Conservation (phyloP, 2,888 invertebrate genomes). For the Choristoneura rosaceana region DNA sequence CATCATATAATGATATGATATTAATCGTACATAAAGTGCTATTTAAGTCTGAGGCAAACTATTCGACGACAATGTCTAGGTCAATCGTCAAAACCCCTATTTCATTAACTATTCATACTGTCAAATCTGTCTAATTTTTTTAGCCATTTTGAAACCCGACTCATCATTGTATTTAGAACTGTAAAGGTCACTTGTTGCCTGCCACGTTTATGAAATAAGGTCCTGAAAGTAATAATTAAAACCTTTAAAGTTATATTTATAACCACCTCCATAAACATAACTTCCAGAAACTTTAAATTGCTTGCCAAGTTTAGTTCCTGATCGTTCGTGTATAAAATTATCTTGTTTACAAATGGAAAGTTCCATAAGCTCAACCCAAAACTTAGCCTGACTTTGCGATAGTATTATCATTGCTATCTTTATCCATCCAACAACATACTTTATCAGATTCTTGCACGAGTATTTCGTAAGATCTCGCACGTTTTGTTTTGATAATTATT, state of each 20-base stretch:
- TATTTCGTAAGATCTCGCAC: neutral
- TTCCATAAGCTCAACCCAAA: slow-evolving; percentile 11
- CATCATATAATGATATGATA: no score
- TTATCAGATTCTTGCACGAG: neutral
- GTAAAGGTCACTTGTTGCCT: no score
- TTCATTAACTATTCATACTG: no score
- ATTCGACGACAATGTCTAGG: no score
- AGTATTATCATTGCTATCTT: neutral
- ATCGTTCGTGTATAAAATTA: neutral
- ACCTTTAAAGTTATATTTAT: neutral
- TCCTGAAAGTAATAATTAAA: no score
- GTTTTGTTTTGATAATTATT: neutral
- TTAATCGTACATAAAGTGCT: no score
- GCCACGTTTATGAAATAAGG: no score
- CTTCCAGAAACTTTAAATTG: neutral
- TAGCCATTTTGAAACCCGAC: no score
- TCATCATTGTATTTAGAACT: no score
- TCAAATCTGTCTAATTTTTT: no score
- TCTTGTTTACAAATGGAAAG: slow-evolving; percentile 10
- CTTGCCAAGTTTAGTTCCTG: neutral
- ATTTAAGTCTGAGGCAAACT: no score
- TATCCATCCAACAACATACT: neutral
- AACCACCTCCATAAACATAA: neutral
- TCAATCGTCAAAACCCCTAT: no score
- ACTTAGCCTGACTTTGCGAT: neutral